A percentile compares a stretch with the other conserved stretches of the same genome.
Evolutionary conservation across 1,140 invertebrate genomes (phyloP).

Genomic region (Phthorimaea operculella): DNA sequence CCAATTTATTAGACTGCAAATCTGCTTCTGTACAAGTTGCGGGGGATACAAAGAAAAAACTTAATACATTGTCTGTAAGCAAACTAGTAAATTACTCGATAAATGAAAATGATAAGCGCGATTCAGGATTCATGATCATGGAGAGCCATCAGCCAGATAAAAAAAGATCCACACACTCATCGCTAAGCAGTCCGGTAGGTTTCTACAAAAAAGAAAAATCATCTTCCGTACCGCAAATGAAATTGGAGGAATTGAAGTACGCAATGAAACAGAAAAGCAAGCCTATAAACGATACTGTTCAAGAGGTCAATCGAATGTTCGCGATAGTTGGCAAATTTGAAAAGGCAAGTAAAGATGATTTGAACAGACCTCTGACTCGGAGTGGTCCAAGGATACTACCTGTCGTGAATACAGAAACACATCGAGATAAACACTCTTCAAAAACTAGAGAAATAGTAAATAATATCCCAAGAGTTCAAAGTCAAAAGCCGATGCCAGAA

Average conservation of each 20-base stretch:
- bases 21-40: slow-evolving; percentile 35
- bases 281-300: slow-evolving; percentile 44
- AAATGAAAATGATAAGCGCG: slow-evolving; percentile 12
- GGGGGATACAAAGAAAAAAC: slow-evolving; percentile 21
- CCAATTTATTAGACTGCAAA: slow-evolving; percentile 20
- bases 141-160: slow-evolving; percentile 27
- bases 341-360: slow-evolving; percentile 15
- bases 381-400: slow-evolving; percentile 48
- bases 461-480: background rate
- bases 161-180: slow-evolving; percentile 21
- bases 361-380: slow-evolving; percentile 31
- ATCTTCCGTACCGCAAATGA: slow-evolving; percentile 57
- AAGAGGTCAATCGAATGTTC: slow-evolving; percentile 58
- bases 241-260: slow-evolving; percentile 49
- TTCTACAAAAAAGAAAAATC: slow-evolving; percentile 38
- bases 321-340: slow-evolving; percentile 37
- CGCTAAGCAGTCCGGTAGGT: slow-evolving; percentile 10
- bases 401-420: slow-evolving; percentile 40
- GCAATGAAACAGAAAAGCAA: slow-evolving; percentile 43
- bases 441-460: slow-evolving; percentile 9
- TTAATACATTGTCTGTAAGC: slow-evolving; percentile 20
- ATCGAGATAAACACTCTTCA: too few species aligned
- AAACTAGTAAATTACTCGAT: slow-evolving; percentile 36
- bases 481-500: slow-evolving; percentile 1
- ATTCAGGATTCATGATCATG: slow-evolving; percentile 29